These are phyloP conservation scores for Hemibagrus wyckioides DNA, from an alignment of 2,113 vertebrate species.

Conservation along the genomic window DNA sequence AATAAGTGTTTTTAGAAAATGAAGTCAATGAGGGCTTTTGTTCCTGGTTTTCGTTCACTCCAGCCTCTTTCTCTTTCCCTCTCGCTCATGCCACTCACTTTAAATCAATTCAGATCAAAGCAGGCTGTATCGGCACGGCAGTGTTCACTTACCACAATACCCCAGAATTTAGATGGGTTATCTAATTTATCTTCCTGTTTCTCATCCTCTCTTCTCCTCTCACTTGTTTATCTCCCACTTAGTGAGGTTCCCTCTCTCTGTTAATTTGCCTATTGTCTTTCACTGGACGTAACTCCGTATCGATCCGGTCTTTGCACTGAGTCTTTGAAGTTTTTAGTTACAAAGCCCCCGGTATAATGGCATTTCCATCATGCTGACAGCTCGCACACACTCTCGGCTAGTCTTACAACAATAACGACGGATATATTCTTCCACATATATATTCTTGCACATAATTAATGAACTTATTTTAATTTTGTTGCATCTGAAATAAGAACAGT, in stretches of 20 bases:
- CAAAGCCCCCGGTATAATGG: not conserved
- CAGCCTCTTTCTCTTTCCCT: not conserved
- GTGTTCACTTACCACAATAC: constrained; percentile 6
- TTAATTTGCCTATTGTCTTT: constrained; percentile 2
- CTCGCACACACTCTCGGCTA: too few relatives aligned
- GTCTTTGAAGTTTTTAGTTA: constrained; percentile 2
- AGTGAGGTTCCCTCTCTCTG: not conserved
- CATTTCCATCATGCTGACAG: not conserved
- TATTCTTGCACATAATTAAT: not conserved
- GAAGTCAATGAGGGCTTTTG: not conserved
- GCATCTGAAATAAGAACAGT: not conserved
- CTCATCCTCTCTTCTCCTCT: not conserved
- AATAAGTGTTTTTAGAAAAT: constrained; percentile 28
- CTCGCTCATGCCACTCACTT: not conserved
- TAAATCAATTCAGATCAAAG: constrained; percentile 22
- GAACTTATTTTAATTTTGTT: not conserved
- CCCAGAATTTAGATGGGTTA: not conserved
- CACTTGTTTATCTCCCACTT: constrained; percentile 15
- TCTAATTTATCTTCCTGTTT: not conserved
- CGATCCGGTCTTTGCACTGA: not conserved
- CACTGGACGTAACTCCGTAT: not conserved
- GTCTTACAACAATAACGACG: not conserved
- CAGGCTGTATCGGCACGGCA: not conserved
- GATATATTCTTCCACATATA: too few relatives aligned
- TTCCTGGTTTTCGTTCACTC: not conserved